A percentile compares a stretch with the other conserved stretches of the same genome.
These are phyloP conservation scores for Tigriopus californicus DNA, from an alignment of 2,888 invertebrate species.

Conservation along the genomic window DNA sequence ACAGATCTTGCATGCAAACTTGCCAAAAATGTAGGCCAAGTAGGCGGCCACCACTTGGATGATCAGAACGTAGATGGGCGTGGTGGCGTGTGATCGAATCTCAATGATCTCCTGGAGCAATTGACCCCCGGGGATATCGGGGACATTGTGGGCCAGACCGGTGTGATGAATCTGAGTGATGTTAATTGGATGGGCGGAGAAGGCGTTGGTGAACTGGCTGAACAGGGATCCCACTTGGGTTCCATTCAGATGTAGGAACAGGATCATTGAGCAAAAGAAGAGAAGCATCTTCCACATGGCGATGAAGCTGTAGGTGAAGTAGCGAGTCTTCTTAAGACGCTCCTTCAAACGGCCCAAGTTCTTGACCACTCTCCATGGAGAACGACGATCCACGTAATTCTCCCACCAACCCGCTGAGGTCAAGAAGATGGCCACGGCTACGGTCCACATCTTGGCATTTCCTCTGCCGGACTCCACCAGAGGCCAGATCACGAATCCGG, in stretches of 20 bases:
- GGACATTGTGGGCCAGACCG: conserved; percentile 30
- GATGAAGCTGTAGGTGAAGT: conserved; percentile 73
- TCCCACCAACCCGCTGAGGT: conserved; percentile 96
- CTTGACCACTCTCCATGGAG: conserved; percentile 34
- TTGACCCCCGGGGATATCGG: conserved; percentile 55
- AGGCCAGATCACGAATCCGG: conserved; percentile 84
- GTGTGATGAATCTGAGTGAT: conserved; percentile 42
- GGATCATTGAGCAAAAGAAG: conserved; percentile 52
- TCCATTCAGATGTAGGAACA: conserved; percentile 52
- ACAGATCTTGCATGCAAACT: conserved; percentile 87
- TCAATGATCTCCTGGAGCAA: conserved; percentile 54
- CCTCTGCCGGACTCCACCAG: conserved; percentile 21
- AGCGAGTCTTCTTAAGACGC: conserved; percentile 55
- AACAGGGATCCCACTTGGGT: conserved; percentile 39
- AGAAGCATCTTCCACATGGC: conserved; percentile 74
- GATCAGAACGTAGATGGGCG: conserved; percentile 53
- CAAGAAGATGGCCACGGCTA: conserved; percentile 62
- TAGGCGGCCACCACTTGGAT: conserved; percentile 67
- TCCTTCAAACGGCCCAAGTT: conserved; percentile 28
- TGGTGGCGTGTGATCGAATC: conserved; percentile 47
- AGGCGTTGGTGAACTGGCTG: conserved; percentile 5
- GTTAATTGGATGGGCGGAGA: conserved; percentile 34
- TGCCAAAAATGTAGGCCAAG: conserved; percentile 76
- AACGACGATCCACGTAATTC: conserved; percentile 74
- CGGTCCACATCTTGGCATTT: conserved; percentile 51